Evolutionary conservation across 2,888 invertebrate species (phyloP), one percentile per base, ranked within the genome.

Genomic region (Ochropacha duplaris): DNA sequence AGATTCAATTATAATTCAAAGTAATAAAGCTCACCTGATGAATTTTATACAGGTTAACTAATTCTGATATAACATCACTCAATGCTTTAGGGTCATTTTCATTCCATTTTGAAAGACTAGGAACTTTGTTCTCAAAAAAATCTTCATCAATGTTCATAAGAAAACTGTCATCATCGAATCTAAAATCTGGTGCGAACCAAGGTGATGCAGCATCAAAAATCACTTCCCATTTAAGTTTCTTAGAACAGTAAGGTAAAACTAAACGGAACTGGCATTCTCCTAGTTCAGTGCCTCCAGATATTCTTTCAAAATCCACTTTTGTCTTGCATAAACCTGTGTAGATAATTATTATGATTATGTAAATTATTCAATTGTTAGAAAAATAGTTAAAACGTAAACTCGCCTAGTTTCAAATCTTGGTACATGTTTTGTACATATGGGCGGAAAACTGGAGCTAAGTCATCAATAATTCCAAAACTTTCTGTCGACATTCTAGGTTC

Each of bases 131-230:
- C 57, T 88, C 87, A 34, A 95, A 83, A 57, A 86, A 85, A 56
- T 94, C 86, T 57, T 93, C 84, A 74, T 95, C 94, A 50, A 94
- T 88, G 77, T 94, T 94, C 56, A 87, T 92, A 26, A 95, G 83
- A 81, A 96, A 96, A 54, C 87, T 90, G 49, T 94, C 94, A 79
- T 96, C 95, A 67, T 95, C 94, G 82, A 96, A 96, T 71, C 95
- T 93, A 76, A 96, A 96, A 79, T 96, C 96, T 1, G 96, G 96
- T 5, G 96, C 95, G 74, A 95, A 94, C 82, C 95, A 94, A 6
- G 95, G 95, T 54, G 89, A 86, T 16, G 91, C 83, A 0, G 90
- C 85, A 78, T 96, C 95, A 84, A 96, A 96, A 60, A 96, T 86
- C 14, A 96, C 90, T 74, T 96, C 95, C 96, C 96, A 96, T 67